phyloP scores from a whole-genome alignment of 1,140 invertebrate species.

The Ostrea denselamellosa region DNA sequence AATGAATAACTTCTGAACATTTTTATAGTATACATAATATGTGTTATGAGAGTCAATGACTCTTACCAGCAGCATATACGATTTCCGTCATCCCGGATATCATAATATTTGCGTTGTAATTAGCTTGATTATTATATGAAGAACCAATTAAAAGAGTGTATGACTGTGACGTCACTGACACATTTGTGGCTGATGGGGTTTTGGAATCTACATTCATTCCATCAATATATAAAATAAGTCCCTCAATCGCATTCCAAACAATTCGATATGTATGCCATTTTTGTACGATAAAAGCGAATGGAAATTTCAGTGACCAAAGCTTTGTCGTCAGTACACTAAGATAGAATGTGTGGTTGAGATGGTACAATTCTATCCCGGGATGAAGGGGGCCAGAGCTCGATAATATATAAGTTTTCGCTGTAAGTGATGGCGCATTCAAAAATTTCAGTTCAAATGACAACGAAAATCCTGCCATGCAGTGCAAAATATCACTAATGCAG shows the following conservation, averaged over 20 bases:
- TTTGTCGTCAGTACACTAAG: conserved; percentile 40
- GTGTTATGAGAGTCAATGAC: background rate
- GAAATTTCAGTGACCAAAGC: conserved; percentile 43
- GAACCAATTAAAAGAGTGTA: background rate
- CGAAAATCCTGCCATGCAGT: conserved; percentile 47
- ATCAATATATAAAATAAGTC: conserved; percentile 43
- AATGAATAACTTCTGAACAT: no score
- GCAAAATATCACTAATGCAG: conserved; percentile 16
- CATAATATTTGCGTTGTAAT: conserved; percentile 44
- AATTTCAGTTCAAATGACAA: conserved; percentile 28
- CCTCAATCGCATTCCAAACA: conserved; percentile 40
- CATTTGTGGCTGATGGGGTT: background rate
- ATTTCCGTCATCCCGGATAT: conserved; percentile 36
- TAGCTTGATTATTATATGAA: background rate
- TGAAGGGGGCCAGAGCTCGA: conserved; percentile 29
- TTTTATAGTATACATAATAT: no score
- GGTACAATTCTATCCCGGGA: conserved; percentile 33
- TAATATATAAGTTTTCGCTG: conserved; percentile 42
- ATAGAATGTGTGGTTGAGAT: conserved; percentile 43
- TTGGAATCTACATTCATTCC: conserved; percentile 25
- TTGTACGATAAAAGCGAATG: conserved; percentile 28
- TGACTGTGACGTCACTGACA: background rate
- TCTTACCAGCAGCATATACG: background rate
- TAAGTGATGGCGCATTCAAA: background rate
- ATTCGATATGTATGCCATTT: conserved; percentile 41